These are phyloP conservation scores for Chroicocephalus ridibundus DNA, from an alignment of 2,113 vertebrate genomes.

Conservation along the genomic window DNA sequence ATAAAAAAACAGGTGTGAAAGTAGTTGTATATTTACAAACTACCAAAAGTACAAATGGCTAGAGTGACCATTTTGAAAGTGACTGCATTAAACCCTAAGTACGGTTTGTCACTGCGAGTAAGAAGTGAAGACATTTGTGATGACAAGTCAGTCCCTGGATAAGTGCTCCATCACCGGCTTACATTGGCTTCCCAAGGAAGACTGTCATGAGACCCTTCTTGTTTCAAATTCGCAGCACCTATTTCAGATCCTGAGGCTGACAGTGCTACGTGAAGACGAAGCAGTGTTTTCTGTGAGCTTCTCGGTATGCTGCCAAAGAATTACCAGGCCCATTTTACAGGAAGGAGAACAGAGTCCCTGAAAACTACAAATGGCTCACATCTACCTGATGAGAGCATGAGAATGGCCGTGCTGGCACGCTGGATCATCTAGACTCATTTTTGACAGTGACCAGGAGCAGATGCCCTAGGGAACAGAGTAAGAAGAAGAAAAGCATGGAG, in stretches of 20 bases:
- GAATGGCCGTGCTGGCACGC: not conserved
- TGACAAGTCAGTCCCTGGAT: not conserved
- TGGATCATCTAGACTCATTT: not conserved
- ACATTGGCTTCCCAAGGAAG: not conserved
- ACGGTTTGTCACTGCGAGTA: not conserved
- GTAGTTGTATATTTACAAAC: not conserved
- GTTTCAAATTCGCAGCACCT: not conserved
- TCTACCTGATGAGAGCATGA: not conserved
- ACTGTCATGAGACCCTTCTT: not conserved
- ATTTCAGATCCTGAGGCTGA: not conserved
- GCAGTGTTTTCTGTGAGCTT: not conserved
- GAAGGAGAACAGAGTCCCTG: not conserved
- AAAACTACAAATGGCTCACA: not conserved
- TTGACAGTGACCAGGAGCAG: not conserved
- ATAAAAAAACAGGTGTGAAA: not conserved
- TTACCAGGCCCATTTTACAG: not conserved
- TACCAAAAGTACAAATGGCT: not conserved
- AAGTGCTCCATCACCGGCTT: not conserved
- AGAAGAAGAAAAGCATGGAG: not conserved
- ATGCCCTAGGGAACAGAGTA: not conserved
- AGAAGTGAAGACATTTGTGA: not conserved
- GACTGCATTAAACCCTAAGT: not conserved
- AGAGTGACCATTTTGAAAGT: not conserved
- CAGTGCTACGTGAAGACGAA: not conserved
- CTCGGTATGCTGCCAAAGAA: not conserved